These are phyloP conservation scores for Drosophila flavopinicola DNA, from an alignment of 2,888 invertebrate genomes.

Conservation along the genomic window DNA sequence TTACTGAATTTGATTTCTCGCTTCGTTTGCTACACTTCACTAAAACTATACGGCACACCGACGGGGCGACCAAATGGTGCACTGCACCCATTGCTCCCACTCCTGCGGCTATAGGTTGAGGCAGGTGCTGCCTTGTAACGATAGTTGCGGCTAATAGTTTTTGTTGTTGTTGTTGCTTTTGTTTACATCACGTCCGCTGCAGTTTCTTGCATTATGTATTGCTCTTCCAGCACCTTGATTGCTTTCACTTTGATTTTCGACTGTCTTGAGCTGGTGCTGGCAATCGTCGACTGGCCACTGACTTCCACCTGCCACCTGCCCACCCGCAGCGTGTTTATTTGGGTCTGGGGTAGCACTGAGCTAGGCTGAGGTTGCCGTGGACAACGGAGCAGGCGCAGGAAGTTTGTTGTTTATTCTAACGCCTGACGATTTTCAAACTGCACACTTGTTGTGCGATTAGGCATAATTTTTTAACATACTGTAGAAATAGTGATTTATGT, in stretches of 20 bases:
- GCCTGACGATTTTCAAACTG: not conserved
- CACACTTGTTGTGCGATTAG: slow-evolving; percentile 41
- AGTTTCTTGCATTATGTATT: slow-evolving; percentile 9
- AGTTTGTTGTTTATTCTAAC: slow-evolving; percentile 55
- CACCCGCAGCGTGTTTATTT: slow-evolving; percentile 47
- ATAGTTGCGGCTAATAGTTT: slow-evolving; percentile 23
- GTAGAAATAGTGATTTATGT: not conserved
- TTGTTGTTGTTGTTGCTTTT: slow-evolving; percentile 5
- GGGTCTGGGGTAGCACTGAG: slow-evolving; percentile 26
- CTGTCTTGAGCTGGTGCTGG: slow-evolving; percentile 47
- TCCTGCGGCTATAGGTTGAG: slow-evolving; percentile 20
- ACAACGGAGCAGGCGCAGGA: slow-evolving; percentile 69
- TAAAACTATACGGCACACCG: slow-evolving; percentile 35
- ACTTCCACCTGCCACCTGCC: slow-evolving; percentile 33
- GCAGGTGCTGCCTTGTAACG: slow-evolving; percentile 42
- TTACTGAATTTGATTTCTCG: slow-evolving; percentile 49
- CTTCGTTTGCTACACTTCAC: slow-evolving; percentile 27
- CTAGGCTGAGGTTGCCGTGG: slow-evolving; percentile 52
- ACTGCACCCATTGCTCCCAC: slow-evolving; percentile 32
- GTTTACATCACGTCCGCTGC: not conserved
- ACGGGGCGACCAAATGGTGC: slow-evolving; percentile 16
- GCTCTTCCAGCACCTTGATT: slow-evolving; percentile 23
- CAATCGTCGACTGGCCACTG: slow-evolving; percentile 26
- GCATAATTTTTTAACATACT: not conserved
- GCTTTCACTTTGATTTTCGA: slow-evolving; percentile 26